Percentiles rank a stretch among this genome's conserved stretches.
Conservation (phyloP, 2,113 vertebrate genomes). For the Gorsachius goisagi region DNA sequence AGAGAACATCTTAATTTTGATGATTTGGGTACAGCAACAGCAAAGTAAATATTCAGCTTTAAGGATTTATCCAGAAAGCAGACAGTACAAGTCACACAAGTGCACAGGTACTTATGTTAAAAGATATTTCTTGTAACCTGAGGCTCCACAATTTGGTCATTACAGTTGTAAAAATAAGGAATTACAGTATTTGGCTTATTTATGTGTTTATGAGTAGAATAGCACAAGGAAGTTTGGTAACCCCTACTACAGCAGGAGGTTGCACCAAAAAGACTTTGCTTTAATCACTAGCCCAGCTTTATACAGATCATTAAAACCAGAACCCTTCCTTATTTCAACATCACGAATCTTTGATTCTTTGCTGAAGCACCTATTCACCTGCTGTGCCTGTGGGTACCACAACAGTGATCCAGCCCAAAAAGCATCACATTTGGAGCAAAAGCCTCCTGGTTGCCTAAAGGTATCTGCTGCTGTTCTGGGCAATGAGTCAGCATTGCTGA, state of each 20-base stretch:
- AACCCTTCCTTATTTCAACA: too few species aligned
- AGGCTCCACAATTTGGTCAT: not conserved
- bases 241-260: too few species aligned
- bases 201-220: rapidly evolving
- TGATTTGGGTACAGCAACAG: not conserved
- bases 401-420: too few species aligned
- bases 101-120: rapidly evolving
- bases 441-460: not conserved
- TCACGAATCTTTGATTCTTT: too few species aligned
- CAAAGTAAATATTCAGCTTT: not conserved
- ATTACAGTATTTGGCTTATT: not conserved
- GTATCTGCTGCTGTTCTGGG: rapidly evolving
- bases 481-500: rapidly evolving
- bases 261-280: too few species aligned
- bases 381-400: too few species aligned
- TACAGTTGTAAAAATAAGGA: not conserved
- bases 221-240: not conserved
- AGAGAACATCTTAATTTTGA: not conserved
- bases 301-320: too few species aligned
- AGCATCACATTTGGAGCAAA: too few species aligned
- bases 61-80: not conserved
- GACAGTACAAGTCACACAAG: rapidly evolving
- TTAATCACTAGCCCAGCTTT: too few species aligned
- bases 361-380: too few species aligned
- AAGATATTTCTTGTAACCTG: not conserved